Percentiles rank a stretch among this genome's conserved stretches.
Conservation (phyloP, 2,888 invertebrate genomes). For the Oscheius onirici region DNA sequence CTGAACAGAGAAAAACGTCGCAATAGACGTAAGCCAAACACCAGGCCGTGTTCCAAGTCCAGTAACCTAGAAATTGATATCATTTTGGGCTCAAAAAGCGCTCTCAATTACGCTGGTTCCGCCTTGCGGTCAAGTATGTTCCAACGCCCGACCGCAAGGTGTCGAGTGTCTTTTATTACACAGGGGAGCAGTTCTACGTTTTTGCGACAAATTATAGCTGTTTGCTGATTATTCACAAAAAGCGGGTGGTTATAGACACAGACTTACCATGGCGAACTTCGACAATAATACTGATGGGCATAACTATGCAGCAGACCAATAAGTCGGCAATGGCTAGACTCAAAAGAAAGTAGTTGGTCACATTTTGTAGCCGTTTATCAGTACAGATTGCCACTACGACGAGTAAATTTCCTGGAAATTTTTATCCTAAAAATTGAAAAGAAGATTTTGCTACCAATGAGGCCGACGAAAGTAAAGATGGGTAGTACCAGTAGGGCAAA, state of each 20-base stretch:
- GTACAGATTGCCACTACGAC: conserved; percentile 91
- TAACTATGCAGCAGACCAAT: conserved; percentile 90
- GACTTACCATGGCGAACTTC: conserved; percentile 86
- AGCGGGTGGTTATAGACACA: background rate
- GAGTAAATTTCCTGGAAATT: conserved; percentile 82
- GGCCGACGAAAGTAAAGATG: conserved; percentile 60
- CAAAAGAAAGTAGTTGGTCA: conserved; percentile 92
- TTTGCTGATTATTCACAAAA: background rate
- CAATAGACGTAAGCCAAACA: conserved; percentile 86
- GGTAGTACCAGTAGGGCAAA: conserved; percentile 62
- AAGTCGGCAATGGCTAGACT: conserved; percentile 93
- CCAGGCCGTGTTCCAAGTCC: conserved; percentile 72
- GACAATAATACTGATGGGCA: conserved; percentile 92
- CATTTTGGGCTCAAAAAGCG: background rate
- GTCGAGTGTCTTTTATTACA: conserved; percentile 31
- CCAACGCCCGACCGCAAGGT: conserved; percentile 24
- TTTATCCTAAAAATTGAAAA: background rate
- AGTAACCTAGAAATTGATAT: conserved; percentile 51
- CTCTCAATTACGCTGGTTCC: conserved; percentile 18
- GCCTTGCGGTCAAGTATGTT: conserved; percentile 27
- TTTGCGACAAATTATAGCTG: background rate
- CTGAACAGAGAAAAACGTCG: conserved; percentile 76
- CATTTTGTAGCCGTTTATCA: conserved; percentile 89
- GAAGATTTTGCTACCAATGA: conserved; percentile 48
- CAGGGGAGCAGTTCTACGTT: conserved; percentile 18